Conservation (phyloP, 2,888 invertebrate species). For the Odontomyia ornata region DNA sequence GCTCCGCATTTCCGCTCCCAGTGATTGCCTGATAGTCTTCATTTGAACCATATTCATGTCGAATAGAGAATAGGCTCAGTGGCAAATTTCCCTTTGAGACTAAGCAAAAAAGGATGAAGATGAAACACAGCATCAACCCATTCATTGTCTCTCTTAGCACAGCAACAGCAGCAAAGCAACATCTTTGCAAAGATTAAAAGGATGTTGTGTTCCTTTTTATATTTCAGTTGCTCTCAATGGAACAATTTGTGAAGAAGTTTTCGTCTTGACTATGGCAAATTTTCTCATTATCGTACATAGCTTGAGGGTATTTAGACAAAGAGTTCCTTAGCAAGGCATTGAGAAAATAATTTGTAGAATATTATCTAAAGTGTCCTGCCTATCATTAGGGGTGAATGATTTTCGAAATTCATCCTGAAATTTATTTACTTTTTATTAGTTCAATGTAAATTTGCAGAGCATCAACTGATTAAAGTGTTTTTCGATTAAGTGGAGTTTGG, state of each 20-base stretch:
- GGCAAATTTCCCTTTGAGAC: no score
- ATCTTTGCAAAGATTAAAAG: no score
- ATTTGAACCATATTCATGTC: background rate
- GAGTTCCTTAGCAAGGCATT: background rate
- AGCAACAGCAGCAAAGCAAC: no score
- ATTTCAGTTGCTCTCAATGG: no score
- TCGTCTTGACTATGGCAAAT: background rate
- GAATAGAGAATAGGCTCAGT: background rate
- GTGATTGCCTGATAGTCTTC: constrained; percentile 8
- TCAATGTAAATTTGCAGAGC: no score
- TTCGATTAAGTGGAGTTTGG: no score
- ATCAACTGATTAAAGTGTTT: no score
- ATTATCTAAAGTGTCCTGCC: constrained; percentile 12
- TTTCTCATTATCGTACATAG: background rate
- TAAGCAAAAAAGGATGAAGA: background rate
- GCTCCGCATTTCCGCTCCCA: background rate
- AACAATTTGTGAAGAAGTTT: background rate
- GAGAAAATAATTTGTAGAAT: constrained; percentile 25
- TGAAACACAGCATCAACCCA: background rate
- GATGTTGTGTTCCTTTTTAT: no score
- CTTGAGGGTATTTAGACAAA: background rate
- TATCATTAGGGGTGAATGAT: constrained; percentile 16
- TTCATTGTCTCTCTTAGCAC: no score
- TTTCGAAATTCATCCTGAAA: constrained; percentile 10
- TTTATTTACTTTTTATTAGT: background rate